Conservation (phyloP, 2,888 invertebrate genomes). For the Diarsia rubi region DNA sequence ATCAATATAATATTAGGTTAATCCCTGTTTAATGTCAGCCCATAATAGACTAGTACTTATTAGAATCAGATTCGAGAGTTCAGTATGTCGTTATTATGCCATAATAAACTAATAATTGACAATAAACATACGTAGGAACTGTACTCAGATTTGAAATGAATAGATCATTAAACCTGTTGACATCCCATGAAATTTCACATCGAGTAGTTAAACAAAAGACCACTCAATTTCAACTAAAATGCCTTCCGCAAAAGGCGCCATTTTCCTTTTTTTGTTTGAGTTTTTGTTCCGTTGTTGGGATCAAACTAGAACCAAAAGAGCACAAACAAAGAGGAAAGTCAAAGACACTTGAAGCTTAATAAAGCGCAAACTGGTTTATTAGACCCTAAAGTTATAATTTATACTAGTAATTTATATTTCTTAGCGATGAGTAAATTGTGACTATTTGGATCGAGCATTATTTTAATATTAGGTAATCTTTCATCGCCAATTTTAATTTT, state of each 20-base stretch:
- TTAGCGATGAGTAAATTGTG: neutral
- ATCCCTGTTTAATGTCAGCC: neutral
- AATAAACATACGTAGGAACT: neutral
- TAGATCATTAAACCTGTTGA: too few relatives aligned
- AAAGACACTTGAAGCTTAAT: constrained; percentile 33
- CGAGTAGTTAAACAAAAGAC: constrained; percentile 15
- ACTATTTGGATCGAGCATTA: too few relatives aligned
- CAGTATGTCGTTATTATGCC: neutral
- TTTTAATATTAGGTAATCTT: too few relatives aligned
- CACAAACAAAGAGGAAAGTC: constrained; percentile 27
- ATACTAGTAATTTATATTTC: constrained; percentile 13
- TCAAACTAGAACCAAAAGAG: constrained; percentile 22
- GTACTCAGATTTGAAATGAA: neutral
- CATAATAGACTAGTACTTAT: too few relatives aligned
- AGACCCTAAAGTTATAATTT: neutral
- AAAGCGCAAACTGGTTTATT: constrained; percentile 17
- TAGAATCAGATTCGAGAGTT: neutral
- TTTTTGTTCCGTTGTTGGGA: constrained; percentile 26
- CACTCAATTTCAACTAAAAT: constrained; percentile 31
- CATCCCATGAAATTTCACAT: neutral
- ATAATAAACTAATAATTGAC: neutral
- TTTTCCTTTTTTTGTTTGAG: constrained; percentile 23
- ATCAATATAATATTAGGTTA: neutral
- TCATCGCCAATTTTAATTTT: too few relatives aligned
- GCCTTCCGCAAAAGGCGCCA: constrained; percentile 11